Evolutionary conservation across 2,113 vertebrate species (phyloP), one percentile per base, ranked within the genome.

Genomic region (Chiloscyllium plagiosum): DNA sequence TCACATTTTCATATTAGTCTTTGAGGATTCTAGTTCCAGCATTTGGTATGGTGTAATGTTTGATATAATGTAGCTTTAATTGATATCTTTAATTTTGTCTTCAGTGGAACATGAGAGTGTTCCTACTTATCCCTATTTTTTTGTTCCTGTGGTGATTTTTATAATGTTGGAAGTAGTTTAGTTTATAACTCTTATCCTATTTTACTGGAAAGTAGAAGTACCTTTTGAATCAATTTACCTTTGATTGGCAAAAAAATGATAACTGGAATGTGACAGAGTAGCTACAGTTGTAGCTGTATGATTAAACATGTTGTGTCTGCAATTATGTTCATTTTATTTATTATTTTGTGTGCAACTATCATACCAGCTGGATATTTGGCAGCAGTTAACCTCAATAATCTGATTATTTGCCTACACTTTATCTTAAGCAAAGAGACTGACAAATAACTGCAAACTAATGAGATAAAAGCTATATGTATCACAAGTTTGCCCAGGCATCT

Each of bases 381-480:
- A 95, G 94, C 68, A 72, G 68, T 72, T 95, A 95, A 95, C 94
- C 68, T 95, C 42, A 19, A 26, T 95, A 95, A 95, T 72, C 68
- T 70, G 94, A 95, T 95, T 95, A 42, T 70, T 72, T 72, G 42
- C 42, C 94, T 95, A 42, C 69, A 95, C 68, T 95, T 95, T 95
- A 95, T 95, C 94, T 95, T 95, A 72, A 72, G 94, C 94, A 95
- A 95, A 95, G 69, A 72, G 69, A 70, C 94, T 95, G 94, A 95
- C 94, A 95, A 95, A 95, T 95, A 95, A 52, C 68, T 29, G 37
- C 42, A 72, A 95, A 70, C 94, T 95, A 95, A 95, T 95, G 94
- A 95, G 94, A 95, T 95, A 95, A 95, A 72, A 95, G 94, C 94
- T 95, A 72, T 72, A 95, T 26, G 94, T 95, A 95, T 76, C 94